Evolutionary conservation across 2,797 vertebrate genomes (phyloP), one percentile per base, ranked within the genome.

Genomic region (Melanotaenia maccullochi): DNA sequence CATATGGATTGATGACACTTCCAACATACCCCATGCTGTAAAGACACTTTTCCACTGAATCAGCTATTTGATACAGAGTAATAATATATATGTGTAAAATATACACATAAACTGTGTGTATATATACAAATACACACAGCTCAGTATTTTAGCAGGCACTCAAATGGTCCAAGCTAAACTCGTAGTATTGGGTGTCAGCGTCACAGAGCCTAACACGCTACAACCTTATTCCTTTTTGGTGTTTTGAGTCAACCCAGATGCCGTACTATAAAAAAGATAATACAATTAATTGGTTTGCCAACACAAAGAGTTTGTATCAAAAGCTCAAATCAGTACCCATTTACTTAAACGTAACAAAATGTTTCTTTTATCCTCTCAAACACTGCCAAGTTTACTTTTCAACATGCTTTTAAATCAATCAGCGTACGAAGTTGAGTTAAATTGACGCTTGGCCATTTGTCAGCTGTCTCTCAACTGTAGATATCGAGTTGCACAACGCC

Each of bases 401-500:
- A 86, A 54, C 75, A 60, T 73, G 60, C 70, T 83, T 87, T 87
- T 81, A 84, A 83, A 86, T 87, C 78, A 83, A 25, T 84, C 84
- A 84, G 68, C 76, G 42, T 49, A 30, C 61, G 8, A 86, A 78
- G 72, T 72, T 68, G 20, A 73, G 70, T 80, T 80, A 60, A 77
- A 82, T 77, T 85, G 65, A 71, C 72, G 54, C 73, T 67, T n/a
- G 33, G 73, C 71, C 71, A 69, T 71, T 84, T 75, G 87, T 79
- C 81, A 76, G 76, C 63, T 76, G 60, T 86, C 82, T 86, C 71
- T 91, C 80, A 86, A 84, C 85, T 85, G 83, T 75, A 66, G 57
- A 75, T 70, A 77, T 80, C 78, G 68, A 81, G 73, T 87, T 84
- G 75, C 83, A 76, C 85, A 81, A 81, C 30, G 20, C 47, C 82